Evolutionary conservation across 2,888 invertebrate genomes (phyloP).

Genomic region (Zeuzera pyrina): DNA sequence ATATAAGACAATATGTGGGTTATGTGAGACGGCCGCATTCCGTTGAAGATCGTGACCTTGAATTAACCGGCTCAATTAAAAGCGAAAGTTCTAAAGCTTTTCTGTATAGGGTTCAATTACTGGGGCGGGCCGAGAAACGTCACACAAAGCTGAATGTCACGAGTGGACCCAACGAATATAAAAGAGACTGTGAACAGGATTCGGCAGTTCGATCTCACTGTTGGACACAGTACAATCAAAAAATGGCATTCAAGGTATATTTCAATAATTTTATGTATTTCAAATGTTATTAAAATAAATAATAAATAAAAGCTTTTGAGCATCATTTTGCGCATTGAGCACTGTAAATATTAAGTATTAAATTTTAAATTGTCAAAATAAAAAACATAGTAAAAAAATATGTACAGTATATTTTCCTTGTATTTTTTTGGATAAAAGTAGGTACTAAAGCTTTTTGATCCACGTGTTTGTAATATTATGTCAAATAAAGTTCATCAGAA

Average conservation of each 20-base stretch:
- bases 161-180: slow-evolving; percentile 35
- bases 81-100: slow-evolving; percentile 52
- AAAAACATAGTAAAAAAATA: too few relatives aligned
- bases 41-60: slow-evolving; percentile 39
- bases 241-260: slow-evolving; percentile 56
- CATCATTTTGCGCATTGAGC: too few relatives aligned
- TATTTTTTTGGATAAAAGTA: too few relatives aligned
- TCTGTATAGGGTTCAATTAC: slow-evolving; percentile 35
- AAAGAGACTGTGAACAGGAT: slow-evolving; percentile 33
- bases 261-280: slow-evolving; percentile 3
- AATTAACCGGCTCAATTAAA: slow-evolving; percentile 41
- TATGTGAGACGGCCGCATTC: slow-evolving; percentile 22
- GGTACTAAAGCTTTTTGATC: too few relatives aligned
- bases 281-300: too few relatives aligned
- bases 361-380: too few relatives aligned
- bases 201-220: slow-evolving; percentile 38
- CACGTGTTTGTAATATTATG: too few relatives aligned
- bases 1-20: slow-evolving; percentile 14
- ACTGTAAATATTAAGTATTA: too few relatives aligned
- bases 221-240: slow-evolving; percentile 33
- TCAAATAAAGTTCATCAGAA: too few relatives aligned
- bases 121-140: slow-evolving; percentile 35
- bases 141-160: slow-evolving; percentile 34
- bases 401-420: too few relatives aligned
- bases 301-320: too few relatives aligned